These are phyloP conservation scores for Rhodinocichla rosea DNA, from an alignment of 2,113 vertebrate species.

Conservation along the genomic window DNA sequence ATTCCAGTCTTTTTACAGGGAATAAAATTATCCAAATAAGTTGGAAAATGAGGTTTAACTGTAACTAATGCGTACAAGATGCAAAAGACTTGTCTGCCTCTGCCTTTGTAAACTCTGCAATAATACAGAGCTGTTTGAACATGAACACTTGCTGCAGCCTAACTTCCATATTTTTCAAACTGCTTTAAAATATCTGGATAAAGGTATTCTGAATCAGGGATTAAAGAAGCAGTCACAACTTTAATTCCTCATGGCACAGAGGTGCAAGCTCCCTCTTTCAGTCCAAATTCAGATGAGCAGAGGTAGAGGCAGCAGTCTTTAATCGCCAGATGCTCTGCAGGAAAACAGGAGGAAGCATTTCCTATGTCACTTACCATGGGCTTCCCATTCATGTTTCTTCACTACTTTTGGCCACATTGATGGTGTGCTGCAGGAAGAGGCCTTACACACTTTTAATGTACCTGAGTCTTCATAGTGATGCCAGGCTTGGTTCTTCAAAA, in stretches of 20 bases:
- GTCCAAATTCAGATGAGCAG: neutral
- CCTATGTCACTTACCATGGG: neutral
- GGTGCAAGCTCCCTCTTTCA: neutral
- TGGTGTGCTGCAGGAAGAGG: neutral
- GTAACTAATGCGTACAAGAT: neutral
- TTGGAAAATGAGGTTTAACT: conserved; percentile 17
- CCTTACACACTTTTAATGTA: neutral
- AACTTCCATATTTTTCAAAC: neutral
- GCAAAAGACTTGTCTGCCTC: neutral
- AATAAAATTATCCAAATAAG: neutral
- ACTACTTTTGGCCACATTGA: neutral
- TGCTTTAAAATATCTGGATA: neutral
- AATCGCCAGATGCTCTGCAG: neutral
- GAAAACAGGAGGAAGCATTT: neutral
- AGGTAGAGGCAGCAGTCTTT: neutral
- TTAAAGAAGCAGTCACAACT: neutral
- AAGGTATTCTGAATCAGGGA: neutral
- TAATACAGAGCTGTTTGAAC: conserved; percentile 1
- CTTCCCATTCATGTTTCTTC: neutral
- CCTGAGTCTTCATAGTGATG: neutral
- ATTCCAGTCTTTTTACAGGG: neutral
- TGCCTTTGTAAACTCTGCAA: neutral
- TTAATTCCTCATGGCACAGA: neutral
- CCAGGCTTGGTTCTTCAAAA: neutral
- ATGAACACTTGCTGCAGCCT: neutral